These are phyloP conservation scores for Tenthredo distinguenda DNA, from an alignment of 2,888 invertebrate genomes.

Conservation along the genomic window DNA sequence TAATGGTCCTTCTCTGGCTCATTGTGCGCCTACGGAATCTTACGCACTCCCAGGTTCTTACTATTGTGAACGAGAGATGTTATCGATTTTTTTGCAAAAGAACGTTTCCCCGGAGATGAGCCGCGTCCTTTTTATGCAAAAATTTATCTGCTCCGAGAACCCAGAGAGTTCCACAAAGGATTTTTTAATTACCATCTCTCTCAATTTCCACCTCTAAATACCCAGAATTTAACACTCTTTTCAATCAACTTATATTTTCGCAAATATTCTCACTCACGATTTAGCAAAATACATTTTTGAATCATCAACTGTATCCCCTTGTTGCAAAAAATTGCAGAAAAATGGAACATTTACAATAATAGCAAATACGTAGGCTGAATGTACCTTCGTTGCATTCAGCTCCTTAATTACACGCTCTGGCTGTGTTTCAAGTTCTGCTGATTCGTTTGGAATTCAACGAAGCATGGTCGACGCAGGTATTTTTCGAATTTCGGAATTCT, in stretches of 20 bases:
- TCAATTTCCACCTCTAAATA: neutral
- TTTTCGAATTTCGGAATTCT: neutral
- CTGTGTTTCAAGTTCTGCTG: neutral
- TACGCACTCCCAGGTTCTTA: constrained; percentile 53
- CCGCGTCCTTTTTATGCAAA: constrained; percentile 41
- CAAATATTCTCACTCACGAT: no score
- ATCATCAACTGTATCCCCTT: no score
- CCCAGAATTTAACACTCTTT: neutral
- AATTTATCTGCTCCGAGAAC: neutral
- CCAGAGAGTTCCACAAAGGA: neutral
- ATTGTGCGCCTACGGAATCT: constrained; percentile 47
- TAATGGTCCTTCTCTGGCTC: constrained; percentile 53
- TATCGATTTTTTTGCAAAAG: constrained; percentile 61
- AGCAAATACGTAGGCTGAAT: no score
- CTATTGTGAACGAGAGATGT: constrained; percentile 64
- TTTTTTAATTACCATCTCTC: neutral
- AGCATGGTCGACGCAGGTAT: neutral
- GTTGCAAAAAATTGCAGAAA: no score
- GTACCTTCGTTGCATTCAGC: no score
- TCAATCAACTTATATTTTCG: neutral
- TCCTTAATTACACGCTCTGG: no score
- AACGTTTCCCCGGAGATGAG: constrained; percentile 63
- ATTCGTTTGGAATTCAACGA: neutral
- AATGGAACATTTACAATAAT: no score
- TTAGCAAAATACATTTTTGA: no score